Conservation (phyloP, 1,140 invertebrate species). For the Drosophila parabipectinata region DNA sequence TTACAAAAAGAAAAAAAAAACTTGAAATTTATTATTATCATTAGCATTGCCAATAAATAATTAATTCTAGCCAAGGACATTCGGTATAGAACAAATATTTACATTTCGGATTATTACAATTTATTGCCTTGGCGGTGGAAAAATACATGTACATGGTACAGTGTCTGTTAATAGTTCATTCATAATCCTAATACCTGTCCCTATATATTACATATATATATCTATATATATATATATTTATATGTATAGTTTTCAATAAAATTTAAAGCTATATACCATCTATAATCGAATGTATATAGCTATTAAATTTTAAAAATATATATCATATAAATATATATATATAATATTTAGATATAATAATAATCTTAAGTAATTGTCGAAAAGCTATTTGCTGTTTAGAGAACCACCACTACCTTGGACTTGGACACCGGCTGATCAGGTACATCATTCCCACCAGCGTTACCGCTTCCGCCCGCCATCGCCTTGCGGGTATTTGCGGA, state of each 20-base stretch:
- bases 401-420: constrained; percentile 70
- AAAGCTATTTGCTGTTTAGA: constrained; percentile 33
- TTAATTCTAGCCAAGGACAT: neutral
- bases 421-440: constrained; percentile 60
- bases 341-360: neutral
- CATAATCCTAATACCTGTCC: neutral
- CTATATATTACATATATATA: neutral
- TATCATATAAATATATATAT: neutral
- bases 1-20: neutral
- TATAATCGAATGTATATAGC: neutral
- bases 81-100: neutral
- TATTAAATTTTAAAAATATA: neutral
- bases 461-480: neutral
- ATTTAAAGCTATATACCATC: neutral
- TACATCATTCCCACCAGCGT: constrained; percentile 28
- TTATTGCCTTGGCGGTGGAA: neutral
- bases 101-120: neutral
- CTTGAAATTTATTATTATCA: neutral
- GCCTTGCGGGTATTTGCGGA: neutral
- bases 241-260: neutral
- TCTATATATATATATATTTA: neutral
- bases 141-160: constrained; percentile 33
- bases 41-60: too few species aligned
- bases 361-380: too few species aligned
- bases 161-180: neutral